Conservation (phyloP, 2,797 vertebrate genomes). For the Glyptemys insculpta region DNA sequence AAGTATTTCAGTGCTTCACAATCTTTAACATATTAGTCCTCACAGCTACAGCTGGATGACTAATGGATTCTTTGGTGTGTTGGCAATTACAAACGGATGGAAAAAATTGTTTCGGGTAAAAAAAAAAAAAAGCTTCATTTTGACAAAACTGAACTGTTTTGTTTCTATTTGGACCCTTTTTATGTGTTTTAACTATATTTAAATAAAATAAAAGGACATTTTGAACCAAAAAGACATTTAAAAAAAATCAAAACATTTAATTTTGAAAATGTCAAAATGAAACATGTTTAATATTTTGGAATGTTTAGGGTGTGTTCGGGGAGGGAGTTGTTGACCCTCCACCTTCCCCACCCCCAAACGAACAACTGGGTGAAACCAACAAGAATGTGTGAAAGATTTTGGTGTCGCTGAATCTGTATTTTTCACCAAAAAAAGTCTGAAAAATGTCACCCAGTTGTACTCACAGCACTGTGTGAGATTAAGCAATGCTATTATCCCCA, state of each 20-base stretch:
- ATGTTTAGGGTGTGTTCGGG: not conserved
- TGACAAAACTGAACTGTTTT: not conserved
- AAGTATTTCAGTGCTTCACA: not conserved
- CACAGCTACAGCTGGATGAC: not conserved
- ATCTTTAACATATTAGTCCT: not conserved
- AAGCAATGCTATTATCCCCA: not conserved
- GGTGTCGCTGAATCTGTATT: not conserved
- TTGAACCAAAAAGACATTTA: not conserved
- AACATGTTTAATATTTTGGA: not conserved
- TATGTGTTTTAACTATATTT: not conserved
- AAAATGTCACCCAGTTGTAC: not conserved
- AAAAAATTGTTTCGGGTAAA: not conserved
- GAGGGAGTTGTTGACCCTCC: not conserved
- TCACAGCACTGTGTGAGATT: not conserved
- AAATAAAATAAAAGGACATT: not conserved
- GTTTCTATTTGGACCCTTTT: not conserved
- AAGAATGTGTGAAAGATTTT: not conserved
- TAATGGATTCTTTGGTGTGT: not conserved
- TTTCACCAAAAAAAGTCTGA: not conserved
- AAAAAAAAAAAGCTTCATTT: not conserved
- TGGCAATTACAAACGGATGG: not conserved
- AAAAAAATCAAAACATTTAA: not conserved
- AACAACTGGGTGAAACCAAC: not conserved
- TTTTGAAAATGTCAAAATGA: not conserved
- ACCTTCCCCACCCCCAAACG: not conserved